Conservation (phyloP, 1,140 invertebrate species). For the Pseudomyrmex flavicornis region DNA sequence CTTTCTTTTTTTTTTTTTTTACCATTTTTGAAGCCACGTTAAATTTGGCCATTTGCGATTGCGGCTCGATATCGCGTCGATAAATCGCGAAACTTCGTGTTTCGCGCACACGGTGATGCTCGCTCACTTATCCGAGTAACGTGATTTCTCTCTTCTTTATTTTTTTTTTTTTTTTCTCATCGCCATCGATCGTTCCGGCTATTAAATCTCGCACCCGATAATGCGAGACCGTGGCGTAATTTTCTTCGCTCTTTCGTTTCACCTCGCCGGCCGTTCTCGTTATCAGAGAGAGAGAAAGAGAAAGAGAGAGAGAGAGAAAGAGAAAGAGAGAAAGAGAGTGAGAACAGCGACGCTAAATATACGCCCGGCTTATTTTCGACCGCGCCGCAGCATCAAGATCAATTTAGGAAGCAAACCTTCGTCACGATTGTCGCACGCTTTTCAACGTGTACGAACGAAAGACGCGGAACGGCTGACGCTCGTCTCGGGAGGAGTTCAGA, state of each 20-base stretch:
- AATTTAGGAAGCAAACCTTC: conserved; percentile 36
- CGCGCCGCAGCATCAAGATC: conserved; percentile 24
- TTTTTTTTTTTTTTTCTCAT: conserved; percentile 7
- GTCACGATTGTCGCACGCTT: background rate
- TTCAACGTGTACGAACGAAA: background rate
- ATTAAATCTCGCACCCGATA: conserved; percentile 64
- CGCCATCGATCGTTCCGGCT: conserved; percentile 40
- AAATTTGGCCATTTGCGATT: background rate
- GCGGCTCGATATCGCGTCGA: background rate
- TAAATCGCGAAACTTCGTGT: background rate
- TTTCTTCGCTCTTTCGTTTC: conserved; percentile 35
- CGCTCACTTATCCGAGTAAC: background rate
- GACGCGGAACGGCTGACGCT: no score
- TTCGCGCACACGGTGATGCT: background rate
- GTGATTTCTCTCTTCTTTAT: background rate
- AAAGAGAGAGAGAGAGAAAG: no score
- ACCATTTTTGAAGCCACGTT: background rate
- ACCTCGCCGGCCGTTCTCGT: background rate
- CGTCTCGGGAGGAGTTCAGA: background rate
- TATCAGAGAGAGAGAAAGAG: conserved; percentile 7
- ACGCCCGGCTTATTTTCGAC: conserved; percentile 33
- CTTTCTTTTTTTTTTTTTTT: conserved; percentile 31
- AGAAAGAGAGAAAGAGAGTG: no score
- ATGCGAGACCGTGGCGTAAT: conserved; percentile 23
- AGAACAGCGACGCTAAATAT: conserved; percentile 18